Evolutionary conservation across 2,113 vertebrate genomes (phyloP).

Genomic region (Phalacrocorax carbo): DNA sequence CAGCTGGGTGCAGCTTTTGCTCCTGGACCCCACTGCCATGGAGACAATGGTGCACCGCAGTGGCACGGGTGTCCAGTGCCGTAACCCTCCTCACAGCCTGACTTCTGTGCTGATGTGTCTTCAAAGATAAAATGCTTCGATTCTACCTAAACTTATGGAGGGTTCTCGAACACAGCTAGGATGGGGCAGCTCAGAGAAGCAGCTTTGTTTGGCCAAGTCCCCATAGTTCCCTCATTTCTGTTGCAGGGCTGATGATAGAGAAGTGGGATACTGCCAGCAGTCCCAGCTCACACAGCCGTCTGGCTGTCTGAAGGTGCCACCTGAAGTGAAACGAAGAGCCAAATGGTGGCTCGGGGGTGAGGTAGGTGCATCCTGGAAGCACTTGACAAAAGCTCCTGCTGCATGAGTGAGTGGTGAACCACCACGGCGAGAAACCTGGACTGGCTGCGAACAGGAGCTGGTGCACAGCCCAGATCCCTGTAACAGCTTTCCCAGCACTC

Average conservation of each 20-base stretch:
- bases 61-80: rapidly evolving
- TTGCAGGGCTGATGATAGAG: background rate
- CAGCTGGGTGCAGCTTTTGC: background rate
- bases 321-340: background rate
- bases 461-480: background rate
- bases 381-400: background rate
- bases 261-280: background rate
- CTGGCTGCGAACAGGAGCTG: background rate
- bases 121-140: background rate
- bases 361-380: background rate
- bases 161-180: background rate
- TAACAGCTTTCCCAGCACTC: background rate
- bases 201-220: background rate
- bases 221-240: background rate
- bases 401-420: background rate
- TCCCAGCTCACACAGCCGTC: background rate
- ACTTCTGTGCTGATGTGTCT: background rate
- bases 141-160: background rate
- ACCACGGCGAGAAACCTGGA: background rate
- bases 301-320: background rate
- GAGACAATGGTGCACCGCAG: rapidly evolving
- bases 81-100: background rate
- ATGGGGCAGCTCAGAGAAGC: background rate
- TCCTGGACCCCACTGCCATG: background rate
- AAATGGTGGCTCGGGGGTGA: rapidly evolving